Conservation (phyloP, 2,888 invertebrate genomes). For the Mantis religiosa region DNA sequence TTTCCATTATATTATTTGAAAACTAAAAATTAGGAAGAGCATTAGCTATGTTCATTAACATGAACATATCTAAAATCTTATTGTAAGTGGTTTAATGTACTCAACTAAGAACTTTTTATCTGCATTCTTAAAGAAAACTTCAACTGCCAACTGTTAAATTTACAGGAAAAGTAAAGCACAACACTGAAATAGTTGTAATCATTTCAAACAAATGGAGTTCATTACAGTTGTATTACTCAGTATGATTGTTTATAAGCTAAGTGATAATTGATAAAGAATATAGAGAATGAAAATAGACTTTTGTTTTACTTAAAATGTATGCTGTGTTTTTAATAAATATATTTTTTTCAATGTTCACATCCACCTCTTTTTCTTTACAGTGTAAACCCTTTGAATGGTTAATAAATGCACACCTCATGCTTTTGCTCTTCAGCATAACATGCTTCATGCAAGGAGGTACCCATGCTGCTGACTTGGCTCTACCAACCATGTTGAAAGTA, state of each 20-base stretch:
- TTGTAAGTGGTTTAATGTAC: not conserved
- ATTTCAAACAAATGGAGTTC: not conserved
- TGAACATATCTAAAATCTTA: too few species aligned
- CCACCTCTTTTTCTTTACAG: not conserved
- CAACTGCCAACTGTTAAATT: not conserved
- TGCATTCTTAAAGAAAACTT: not conserved
- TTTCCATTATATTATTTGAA: too few species aligned
- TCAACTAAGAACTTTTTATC: not conserved
- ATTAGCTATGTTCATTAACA: too few species aligned
- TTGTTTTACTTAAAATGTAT: not conserved
- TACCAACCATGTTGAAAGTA: too few species aligned
- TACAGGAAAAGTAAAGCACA: not conserved
- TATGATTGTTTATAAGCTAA: not conserved
- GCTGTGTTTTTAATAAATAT: not conserved
- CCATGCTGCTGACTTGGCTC: too few species aligned
- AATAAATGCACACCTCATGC: too few species aligned
- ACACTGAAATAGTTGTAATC: not conserved
- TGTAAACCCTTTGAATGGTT: too few species aligned
- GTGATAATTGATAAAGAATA: not conserved
- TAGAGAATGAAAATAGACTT: not conserved
- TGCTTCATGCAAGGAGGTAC: too few species aligned
- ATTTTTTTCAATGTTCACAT: not conserved
- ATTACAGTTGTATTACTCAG: not conserved
- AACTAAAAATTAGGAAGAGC: too few species aligned
- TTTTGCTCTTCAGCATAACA: too few species aligned